Percentiles rank a stretch among this genome's conserved stretches.
Conservation (phyloP, 2,797 vertebrate species). For the Macropodus opercularis region DNA sequence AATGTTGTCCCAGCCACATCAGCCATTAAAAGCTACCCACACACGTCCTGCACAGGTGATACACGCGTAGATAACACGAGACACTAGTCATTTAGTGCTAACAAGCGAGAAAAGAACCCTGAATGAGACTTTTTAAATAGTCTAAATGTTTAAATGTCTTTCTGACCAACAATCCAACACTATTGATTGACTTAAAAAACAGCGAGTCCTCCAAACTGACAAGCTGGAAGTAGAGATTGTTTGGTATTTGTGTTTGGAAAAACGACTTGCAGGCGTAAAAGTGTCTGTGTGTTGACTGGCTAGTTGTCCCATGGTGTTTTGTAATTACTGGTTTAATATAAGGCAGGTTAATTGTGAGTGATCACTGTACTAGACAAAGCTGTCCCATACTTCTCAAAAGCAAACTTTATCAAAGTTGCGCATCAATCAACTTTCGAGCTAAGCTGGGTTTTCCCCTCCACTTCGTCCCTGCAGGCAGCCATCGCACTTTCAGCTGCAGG, state of each 20-base stretch:
- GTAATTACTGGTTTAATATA: too few species aligned
- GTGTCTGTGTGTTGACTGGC: neutral
- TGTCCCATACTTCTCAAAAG: too few species aligned
- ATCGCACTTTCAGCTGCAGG: constrained; percentile 13
- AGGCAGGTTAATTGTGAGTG: too few species aligned
- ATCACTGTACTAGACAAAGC: too few species aligned
- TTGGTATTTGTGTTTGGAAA: neutral
- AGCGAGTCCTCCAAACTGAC: neutral
- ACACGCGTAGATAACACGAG: too few species aligned
- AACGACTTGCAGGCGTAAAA: neutral
- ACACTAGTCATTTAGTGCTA: too few species aligned
- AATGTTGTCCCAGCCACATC: too few species aligned
- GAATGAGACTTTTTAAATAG: neutral
- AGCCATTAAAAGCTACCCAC: too few species aligned
- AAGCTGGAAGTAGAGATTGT: neutral
- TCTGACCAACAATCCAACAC: too few species aligned
- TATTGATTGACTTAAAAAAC: neutral
- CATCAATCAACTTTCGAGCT: neutral
- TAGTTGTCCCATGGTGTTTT: neutral
- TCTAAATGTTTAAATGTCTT: neutral
- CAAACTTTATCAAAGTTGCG: constrained; percentile 2
- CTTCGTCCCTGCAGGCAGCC: constrained; percentile 9
- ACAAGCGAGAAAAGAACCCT: neutral
- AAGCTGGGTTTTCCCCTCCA: constrained; percentile 3
- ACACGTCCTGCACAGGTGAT: too few species aligned